Evolutionary conservation across 1,140 invertebrate species (phyloP).

Genomic region (Physella acuta): DNA sequence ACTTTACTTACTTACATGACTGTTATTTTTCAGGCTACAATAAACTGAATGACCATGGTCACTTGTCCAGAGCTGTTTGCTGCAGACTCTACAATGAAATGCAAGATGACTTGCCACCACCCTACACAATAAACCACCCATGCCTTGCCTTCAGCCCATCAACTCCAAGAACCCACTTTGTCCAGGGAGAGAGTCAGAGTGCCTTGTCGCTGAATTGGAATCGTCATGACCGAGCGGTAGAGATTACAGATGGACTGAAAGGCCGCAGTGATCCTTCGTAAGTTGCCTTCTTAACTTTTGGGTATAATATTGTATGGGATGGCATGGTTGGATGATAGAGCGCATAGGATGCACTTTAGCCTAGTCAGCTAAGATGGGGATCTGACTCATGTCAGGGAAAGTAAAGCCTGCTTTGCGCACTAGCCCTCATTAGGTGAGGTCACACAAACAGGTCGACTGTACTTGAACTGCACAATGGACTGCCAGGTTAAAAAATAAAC

Average conservation of each 20-base stretch:
- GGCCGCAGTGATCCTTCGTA: conserved; percentile 38
- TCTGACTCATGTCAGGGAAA: too few species aligned
- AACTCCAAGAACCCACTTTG: conserved; percentile 2
- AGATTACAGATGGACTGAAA: conserved; percentile 38
- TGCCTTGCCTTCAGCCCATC: conserved; percentile 27
- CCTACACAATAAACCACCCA: conserved; percentile 41
- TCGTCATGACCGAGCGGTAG: conserved; percentile 30
- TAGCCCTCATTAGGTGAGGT: too few species aligned
- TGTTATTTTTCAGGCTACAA: conserved; percentile 5
- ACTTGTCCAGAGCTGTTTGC: conserved; percentile 59
- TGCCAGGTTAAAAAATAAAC: too few species aligned
- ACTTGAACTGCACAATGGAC: too few species aligned
- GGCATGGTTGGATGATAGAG: too few species aligned
- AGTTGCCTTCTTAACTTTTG: conserved; percentile 17
- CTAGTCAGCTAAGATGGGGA: too few species aligned
- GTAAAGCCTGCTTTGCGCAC: too few species aligned
- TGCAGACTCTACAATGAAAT: conserved; percentile 52
- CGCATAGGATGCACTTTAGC: too few species aligned
- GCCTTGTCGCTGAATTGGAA: conserved; percentile 42
- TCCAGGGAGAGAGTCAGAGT: conserved; percentile 27
- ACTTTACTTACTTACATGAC: too few species aligned
- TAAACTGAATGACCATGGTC: conserved; percentile 50
- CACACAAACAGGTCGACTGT: too few species aligned
- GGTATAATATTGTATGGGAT: not conserved
- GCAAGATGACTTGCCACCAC: conserved; percentile 30